Conservation (phyloP, 37 sponge, comb jelly and placozoan genomes). For the Chondrosia reniformis region DNA sequence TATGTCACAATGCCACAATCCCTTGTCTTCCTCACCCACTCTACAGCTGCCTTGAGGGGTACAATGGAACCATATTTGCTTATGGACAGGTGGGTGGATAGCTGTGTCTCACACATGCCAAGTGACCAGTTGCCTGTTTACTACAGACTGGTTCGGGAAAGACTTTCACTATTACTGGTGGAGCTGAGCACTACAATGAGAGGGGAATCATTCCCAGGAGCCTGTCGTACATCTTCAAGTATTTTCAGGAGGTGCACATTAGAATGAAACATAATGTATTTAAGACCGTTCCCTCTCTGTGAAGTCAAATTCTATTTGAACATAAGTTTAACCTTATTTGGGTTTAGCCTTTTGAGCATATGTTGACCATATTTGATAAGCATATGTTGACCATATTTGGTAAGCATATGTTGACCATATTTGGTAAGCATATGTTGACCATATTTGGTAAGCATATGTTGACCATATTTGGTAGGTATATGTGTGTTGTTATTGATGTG, state of each 20-base stretch:
- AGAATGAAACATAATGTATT: not conserved
- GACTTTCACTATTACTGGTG: slow-evolving; percentile 97
- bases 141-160: slow-evolving; percentile 91
- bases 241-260: slow-evolving; percentile 72
- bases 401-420: no score
- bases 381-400: no score
- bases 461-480: no score
- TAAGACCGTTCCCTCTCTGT: no score
- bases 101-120: not conserved
- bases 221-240: slow-evolving; percentile 82
- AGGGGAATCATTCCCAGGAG: slow-evolving; percentile 92
- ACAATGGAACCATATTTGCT: slow-evolving; percentile 99
- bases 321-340: no score
- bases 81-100: slow-evolving; percentile 86
- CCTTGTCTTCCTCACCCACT: not conserved
- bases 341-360: no score
- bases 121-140: not conserved
- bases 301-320: no score
- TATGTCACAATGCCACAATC: no score
- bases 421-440: no score
- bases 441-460: no score
- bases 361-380: no score
- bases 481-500: not conserved
- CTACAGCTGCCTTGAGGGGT: slow-evolving; percentile 83
- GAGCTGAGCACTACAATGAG: slow-evolving; percentile 82